Conservation (phyloP, 2,888 invertebrate genomes). For the Caenorhabditis uteleia region DNA sequence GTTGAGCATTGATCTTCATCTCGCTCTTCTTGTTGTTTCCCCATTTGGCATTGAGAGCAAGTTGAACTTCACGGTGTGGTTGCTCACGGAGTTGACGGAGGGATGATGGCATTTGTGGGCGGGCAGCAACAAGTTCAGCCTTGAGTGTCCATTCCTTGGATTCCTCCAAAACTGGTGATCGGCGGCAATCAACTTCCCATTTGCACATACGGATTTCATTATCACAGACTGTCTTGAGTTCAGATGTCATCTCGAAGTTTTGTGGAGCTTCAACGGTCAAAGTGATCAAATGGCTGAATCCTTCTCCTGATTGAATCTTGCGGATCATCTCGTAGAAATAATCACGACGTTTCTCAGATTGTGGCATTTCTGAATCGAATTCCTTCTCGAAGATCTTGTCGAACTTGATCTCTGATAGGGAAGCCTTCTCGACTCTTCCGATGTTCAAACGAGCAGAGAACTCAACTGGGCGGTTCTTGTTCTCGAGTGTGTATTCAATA, state of each 20-base stretch:
- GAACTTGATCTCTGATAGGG: slow-evolving; percentile 25
- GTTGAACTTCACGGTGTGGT: slow-evolving; percentile 46
- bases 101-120: slow-evolving; percentile 41
- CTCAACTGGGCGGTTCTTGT: slow-evolving; percentile 25
- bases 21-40: slow-evolving; percentile 43
- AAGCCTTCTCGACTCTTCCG: slow-evolving; percentile 7
- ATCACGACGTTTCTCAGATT: slow-evolving; percentile 25
- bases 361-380: slow-evolving; percentile 17
- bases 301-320: slow-evolving; percentile 15
- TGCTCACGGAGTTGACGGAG: slow-evolving; percentile 42
- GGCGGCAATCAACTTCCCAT: slow-evolving; percentile 16
- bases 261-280: slow-evolving; percentile 21
- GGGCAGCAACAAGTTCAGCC: slow-evolving; percentile 33
- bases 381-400: slow-evolving; percentile 43
- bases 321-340: slow-evolving; percentile 32
- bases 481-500: slow-evolving; percentile 39
- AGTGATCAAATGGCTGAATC: slow-evolving; percentile 18
- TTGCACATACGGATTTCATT: slow-evolving; percentile 23
- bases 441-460: slow-evolving; percentile 17
- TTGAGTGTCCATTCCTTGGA: slow-evolving; percentile 48
- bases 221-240: slow-evolving; percentile 25
- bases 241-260: slow-evolving; percentile 7
- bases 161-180: slow-evolving; percentile 25
- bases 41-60: slow-evolving; percentile 36
- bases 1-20: slow-evolving; percentile 32